These are phyloP conservation scores for Gasterosteus aculeatus DNA, from an alignment of 2,113 vertebrate species.

Conservation along the genomic window DNA sequence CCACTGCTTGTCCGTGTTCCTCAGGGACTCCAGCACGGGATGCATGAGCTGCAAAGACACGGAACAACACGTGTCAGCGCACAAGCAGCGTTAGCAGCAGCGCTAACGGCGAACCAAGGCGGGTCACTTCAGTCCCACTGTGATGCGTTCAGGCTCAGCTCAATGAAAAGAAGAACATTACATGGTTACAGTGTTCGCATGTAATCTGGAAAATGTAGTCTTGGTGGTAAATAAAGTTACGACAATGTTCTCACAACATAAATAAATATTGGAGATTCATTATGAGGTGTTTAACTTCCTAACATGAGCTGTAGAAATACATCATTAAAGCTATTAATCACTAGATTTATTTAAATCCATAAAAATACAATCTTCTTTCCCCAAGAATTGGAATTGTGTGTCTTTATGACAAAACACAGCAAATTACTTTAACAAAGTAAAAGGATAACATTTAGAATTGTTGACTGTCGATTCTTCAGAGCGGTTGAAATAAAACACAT, in stretches of 20 bases:
- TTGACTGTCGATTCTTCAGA: background rate
- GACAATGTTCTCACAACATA: background rate
- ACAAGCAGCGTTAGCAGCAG: background rate
- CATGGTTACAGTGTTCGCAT: background rate
- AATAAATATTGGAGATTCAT: background rate
- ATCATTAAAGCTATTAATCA: no score
- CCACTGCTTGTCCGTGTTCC: conserved; percentile 95
- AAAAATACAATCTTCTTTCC: background rate
- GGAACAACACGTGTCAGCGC: background rate
- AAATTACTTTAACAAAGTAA: background rate
- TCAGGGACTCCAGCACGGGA: conserved; percentile 92
- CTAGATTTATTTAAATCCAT: no score
- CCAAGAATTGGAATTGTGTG: background rate
- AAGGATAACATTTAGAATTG: background rate
- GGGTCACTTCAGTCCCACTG: no score
- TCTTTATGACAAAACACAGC: background rate
- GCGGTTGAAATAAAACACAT: no score
- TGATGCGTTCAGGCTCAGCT: background rate
- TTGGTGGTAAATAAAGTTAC: background rate
- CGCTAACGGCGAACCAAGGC: no score
- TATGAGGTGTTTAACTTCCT: background rate
- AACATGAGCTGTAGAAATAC: no score
- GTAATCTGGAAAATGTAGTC: background rate
- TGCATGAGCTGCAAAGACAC: conserved; percentile 90
- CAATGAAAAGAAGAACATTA: background rate